Evolutionary conservation across 2,113 vertebrate genomes (phyloP), one percentile per base, ranked within the genome.

Genomic region (Pterocles burchelli): DNA sequence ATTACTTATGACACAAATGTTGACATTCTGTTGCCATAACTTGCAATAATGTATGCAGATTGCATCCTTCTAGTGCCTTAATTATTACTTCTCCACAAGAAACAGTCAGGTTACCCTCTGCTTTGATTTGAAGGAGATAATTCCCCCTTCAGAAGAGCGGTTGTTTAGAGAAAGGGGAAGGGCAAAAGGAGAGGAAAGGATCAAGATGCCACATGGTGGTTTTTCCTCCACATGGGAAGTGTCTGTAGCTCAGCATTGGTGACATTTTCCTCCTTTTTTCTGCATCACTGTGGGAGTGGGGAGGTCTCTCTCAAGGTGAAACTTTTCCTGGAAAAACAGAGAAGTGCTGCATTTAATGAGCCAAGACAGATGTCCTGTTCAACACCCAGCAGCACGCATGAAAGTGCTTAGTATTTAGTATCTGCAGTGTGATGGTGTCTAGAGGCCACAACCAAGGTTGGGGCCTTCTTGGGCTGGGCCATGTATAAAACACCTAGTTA

Each of bases 11-110:
- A 98, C 97, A 98, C 97, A 98, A 98, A 98, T 98, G 98, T 98
- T 98, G 98, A 98, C 97, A 97, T 98, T 98, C 97, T 98, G 98
- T 98, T 98, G 98, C 97, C 97, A 98, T 98, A 98, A 98, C 98
- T 98, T 97, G 96, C 98, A 97, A 97, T 98, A 98, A 98, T 98
- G 97, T 98, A 98, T 98, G 98, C 97, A 98, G 98, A 98, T 98
- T 98, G 96, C 97, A 97, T 98, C 98, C 93, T 98, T 98, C 95
- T 97, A 96, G 96, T 96, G 97, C 97, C 94, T 94, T 98, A 98
- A 98, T 98, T 98, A 98, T 98, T 98, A 98, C 97, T 97, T 98
- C 97, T 97, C 96, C 0, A 48, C 84, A 95, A 98, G 97, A 97
- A 98, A 97, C 76, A 98, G 96, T 97, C 97, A 98, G 97, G 98